Evolutionary conservation across 2,888 invertebrate genomes (phyloP).

Genomic region (Tenodera sinensis): DNA sequence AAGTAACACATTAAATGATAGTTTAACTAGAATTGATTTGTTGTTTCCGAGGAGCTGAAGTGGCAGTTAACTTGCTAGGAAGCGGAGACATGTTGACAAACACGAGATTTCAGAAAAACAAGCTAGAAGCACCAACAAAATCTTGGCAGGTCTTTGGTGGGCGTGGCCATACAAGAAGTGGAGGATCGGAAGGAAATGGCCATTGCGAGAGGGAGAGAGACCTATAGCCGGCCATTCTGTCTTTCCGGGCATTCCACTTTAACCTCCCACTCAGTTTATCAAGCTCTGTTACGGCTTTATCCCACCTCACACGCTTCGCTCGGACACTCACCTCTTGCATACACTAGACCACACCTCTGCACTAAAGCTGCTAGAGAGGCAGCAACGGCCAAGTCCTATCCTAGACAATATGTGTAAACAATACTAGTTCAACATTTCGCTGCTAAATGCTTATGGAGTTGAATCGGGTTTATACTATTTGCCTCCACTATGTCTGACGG

Average conservation of each 20-base stretch:
- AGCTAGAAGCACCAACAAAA: neutral
- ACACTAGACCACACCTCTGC: neutral
- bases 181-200: conserved; percentile 27
- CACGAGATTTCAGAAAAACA: neutral
- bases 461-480: no score
- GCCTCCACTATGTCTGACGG: no score
- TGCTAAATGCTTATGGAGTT: no score
- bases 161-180: neutral
- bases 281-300: neutral
- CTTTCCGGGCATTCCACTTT: conserved; percentile 13
- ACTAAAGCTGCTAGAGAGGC: neutral
- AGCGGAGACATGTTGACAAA: neutral
- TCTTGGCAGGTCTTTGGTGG: neutral
- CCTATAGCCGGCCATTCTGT: neutral
- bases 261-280: conserved; percentile 2
- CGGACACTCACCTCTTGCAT: neutral
- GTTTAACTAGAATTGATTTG: neutral
- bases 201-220: conserved; percentile 16
- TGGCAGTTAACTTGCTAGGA: neutral
- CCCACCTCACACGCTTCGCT: neutral
- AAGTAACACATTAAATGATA: neutral
- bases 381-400: no score
- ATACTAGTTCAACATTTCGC: no score
- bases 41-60: neutral
- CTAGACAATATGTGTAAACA: no score